A percentile compares a stretch with the other conserved stretches of the same genome.
phyloP scores from a whole-genome alignment of 2,797 vertebrate genomes.

The Oreochromis grahami region DNA sequence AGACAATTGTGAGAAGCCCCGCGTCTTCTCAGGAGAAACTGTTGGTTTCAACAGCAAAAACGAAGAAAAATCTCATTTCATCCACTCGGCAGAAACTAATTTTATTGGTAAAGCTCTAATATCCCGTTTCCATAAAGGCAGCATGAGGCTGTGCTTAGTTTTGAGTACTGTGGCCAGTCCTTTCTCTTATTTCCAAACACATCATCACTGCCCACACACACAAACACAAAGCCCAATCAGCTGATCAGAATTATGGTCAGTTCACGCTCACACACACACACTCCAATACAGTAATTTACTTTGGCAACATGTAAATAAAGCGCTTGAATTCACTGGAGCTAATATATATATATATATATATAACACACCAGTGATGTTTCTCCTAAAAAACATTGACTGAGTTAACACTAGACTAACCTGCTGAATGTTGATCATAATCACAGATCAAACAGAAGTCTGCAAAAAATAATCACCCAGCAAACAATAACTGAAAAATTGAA shows the following conservation, averaged over 20 bases:
- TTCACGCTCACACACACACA: too few species aligned
- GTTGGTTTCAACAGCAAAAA: background rate
- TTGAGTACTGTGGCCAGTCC: background rate
- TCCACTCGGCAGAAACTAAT: background rate
- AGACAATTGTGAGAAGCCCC: fast-evolving
- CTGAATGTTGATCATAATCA: background rate
- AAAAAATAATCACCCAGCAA: background rate
- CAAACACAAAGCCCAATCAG: background rate
- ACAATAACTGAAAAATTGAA: background rate
- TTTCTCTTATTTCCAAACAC: background rate
- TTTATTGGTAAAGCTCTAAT: background rate
- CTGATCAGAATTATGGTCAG: background rate
- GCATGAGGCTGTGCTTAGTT: background rate
- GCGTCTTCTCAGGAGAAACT: background rate
- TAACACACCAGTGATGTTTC: background rate
- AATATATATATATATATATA: background rate
- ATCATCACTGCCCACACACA: background rate
- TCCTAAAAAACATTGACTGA: background rate
- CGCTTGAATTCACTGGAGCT: background rate
- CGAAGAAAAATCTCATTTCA: background rate
- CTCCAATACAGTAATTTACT: background rate
- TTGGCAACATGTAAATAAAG: background rate
- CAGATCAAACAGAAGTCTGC: background rate
- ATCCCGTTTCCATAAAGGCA: background rate
- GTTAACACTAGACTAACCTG: background rate